Evolutionary conservation across 2,113 vertebrate genomes (phyloP).

Genomic region (Cardinalis cardinalis): DNA sequence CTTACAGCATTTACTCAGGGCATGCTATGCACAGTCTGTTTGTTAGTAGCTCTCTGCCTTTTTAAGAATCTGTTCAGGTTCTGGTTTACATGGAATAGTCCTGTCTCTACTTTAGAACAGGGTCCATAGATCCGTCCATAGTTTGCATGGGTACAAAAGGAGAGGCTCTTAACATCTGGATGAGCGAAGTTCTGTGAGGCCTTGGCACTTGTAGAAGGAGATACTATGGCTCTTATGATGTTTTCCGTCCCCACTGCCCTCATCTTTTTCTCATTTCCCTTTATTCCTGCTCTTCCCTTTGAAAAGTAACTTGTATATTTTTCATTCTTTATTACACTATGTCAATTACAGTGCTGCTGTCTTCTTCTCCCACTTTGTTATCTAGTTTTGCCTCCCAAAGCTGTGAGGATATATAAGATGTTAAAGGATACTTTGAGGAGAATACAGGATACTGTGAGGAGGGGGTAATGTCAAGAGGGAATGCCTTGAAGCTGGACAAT

Average conservation of each 20-base stretch:
- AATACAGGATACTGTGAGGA: background rate
- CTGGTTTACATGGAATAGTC: background rate
- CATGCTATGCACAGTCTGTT: background rate
- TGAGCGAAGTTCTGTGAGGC: background rate
- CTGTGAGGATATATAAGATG: background rate
- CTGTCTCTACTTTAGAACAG: background rate
- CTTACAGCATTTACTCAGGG: background rate
- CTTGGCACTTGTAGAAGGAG: background rate
- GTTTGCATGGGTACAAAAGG: background rate
- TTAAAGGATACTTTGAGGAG: background rate
- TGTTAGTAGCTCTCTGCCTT: background rate
- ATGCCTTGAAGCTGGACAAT: background rate
- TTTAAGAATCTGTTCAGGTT: background rate
- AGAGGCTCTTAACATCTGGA: background rate
- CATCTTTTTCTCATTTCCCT: background rate
- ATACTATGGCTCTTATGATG: accelerated
- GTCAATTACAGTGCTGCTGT: background rate
- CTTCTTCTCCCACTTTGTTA: background rate
- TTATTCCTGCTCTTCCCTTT: background rate
- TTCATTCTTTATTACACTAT: background rate
- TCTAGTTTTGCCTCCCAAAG: background rate
- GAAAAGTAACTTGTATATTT: background rate
- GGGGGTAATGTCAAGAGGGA: background rate
- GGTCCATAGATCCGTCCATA: background rate
- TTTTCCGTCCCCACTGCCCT: background rate